phyloP scores from a whole-genome alignment of 1,140 invertebrate genomes.

The Coenobita brevimanus region DNA sequence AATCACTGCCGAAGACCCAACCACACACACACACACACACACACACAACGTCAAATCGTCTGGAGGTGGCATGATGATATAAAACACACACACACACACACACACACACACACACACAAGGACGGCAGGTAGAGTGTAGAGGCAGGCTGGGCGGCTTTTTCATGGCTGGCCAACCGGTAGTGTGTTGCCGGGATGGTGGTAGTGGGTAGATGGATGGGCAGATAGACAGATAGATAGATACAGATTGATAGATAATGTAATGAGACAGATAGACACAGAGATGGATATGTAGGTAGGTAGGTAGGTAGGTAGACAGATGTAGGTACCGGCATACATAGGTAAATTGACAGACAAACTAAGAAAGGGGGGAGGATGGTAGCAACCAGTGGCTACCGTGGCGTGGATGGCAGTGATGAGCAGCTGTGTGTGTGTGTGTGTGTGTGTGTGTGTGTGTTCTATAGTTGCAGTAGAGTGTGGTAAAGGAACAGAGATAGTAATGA shows the following conservation, averaged over 20 bases:
- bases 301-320: too few relatives aligned
- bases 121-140: too few relatives aligned
- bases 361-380: background rate
- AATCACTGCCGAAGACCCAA: too few relatives aligned
- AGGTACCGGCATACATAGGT: too few relatives aligned
- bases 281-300: too few relatives aligned
- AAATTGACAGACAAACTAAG: background rate
- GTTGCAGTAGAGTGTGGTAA: too few relatives aligned
- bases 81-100: too few relatives aligned
- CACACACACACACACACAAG: background rate
- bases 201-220: background rate
- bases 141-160: background rate
- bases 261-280: too few relatives aligned
- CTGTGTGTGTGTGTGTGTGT: constrained; percentile 1
- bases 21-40: too few relatives aligned
- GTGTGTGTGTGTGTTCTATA: constrained; percentile 33
- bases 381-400: background rate
- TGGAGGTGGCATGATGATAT: background rate
- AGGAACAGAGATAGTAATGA: too few relatives aligned
- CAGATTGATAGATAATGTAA: background rate
- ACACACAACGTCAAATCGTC: background rate
- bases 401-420: background rate
- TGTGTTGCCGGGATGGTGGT: background rate
- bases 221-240: too few relatives aligned
- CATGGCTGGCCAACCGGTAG: background rate